Conservation (phyloP, 2,888 invertebrate species). For the Thymelicus sylvestris region DNA sequence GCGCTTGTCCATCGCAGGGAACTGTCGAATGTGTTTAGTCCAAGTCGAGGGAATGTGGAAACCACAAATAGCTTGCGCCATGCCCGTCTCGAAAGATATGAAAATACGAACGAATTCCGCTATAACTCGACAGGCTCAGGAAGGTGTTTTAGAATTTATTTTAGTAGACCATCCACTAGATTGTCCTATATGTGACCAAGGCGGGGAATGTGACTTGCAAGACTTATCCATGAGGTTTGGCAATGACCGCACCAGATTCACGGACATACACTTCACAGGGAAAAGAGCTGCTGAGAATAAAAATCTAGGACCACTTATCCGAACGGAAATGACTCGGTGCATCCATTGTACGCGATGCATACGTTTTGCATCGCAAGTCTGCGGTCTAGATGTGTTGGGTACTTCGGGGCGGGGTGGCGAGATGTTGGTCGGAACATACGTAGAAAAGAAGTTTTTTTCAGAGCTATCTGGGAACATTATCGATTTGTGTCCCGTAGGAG, state of each 20-base stretch:
- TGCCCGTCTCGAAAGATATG: conserved; percentile 99
- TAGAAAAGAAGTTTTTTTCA: conserved; percentile 98
- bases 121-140: conserved; percentile 87
- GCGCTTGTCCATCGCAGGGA: conserved; percentile 98
- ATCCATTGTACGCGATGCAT: conserved; percentile 99
- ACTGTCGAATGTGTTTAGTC: conserved; percentile 99
- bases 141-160: conserved; percentile 97
- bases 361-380: conserved; percentile 98
- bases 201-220: conserved; percentile 96
- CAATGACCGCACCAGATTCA: conserved; percentile 95
- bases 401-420: conserved; percentile 96
- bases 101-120: conserved; percentile 97
- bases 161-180: conserved; percentile 99
- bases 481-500: conserved; percentile 99
- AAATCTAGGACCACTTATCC: conserved; percentile 97
- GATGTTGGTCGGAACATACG: conserved; percentile 99
- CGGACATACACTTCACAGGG: conserved; percentile 94
- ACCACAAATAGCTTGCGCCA: conserved; percentile 99
- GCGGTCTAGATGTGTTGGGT: conserved; percentile 97
- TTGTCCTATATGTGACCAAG: conserved; percentile 99
- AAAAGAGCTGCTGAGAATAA: conserved; percentile 98
- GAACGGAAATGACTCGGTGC: conserved; percentile 99
- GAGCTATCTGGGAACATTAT: conserved; percentile 99
- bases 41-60: conserved; percentile 98
- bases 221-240: conserved; percentile 99